These are phyloP conservation scores for Zoanthus sansibaricus DNA, from an alignment of 92 coral and sea anemone species.

Conservation along the genomic window DNA sequence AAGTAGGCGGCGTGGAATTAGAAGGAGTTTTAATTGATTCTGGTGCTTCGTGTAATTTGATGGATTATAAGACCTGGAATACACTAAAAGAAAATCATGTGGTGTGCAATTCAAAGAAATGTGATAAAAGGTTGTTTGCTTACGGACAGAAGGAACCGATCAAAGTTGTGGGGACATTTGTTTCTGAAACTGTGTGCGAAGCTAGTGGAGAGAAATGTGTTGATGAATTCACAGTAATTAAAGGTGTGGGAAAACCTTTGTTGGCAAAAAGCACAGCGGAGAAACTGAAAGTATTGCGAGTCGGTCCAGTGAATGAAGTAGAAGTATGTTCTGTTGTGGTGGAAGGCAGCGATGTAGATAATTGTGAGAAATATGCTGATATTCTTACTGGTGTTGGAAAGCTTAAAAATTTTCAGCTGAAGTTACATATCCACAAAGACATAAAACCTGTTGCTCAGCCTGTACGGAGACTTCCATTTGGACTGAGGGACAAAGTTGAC, in stretches of 20 bases:
- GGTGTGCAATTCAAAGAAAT: slow-evolving; percentile 34
- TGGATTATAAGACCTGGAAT: slow-evolving; percentile 44
- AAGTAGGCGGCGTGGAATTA: slow-evolving; percentile 33
- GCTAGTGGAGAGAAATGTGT: slow-evolving; percentile 23
- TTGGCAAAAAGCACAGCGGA: slow-evolving; percentile 63
- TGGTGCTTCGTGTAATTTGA: slow-evolving; percentile 46
- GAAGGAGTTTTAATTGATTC: slow-evolving; percentile 36
- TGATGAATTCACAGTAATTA: slow-evolving; percentile 50
- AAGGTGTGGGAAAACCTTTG: slow-evolving; percentile 55
- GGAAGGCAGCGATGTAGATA: slow-evolving; percentile 50
- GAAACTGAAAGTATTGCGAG: slow-evolving; percentile 60
- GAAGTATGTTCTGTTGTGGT: slow-evolving; percentile 8
- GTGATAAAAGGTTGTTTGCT: neutral
- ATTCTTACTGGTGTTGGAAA: slow-evolving; percentile 49
- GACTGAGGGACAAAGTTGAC: slow-evolving; percentile 49
- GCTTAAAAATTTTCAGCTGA: slow-evolving; percentile 60
- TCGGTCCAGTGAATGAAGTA: slow-evolving; percentile 51
- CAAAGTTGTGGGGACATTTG: slow-evolving; percentile 50
- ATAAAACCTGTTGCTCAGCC: slow-evolving; percentile 62
- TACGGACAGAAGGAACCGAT: slow-evolving; percentile 31
- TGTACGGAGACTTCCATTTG: neutral
- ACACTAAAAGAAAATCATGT: slow-evolving; percentile 20
- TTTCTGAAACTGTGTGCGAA: neutral
- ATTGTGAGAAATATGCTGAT: slow-evolving; percentile 49
- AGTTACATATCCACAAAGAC: slow-evolving; percentile 52